Evolutionary conservation across 2,888 invertebrate genomes (phyloP), one percentile per base, ranked within the genome.

Genomic region (Scrobipalpa atriplicella): DNA sequence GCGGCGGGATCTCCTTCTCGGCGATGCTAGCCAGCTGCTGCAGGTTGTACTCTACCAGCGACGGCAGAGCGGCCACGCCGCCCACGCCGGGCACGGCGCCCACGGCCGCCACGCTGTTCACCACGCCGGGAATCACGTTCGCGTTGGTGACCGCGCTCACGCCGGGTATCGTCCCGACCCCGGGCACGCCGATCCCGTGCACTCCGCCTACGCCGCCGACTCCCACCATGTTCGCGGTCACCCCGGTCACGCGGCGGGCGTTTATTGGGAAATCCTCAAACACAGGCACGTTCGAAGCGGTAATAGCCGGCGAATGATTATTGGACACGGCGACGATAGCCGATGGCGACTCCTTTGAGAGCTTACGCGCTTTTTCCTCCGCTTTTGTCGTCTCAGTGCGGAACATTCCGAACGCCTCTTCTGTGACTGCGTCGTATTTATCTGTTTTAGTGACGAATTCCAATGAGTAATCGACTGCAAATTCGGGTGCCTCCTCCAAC

Each of bases 41-140:
- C 75, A 97, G 89, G 87, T 97, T 97, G 81, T 97, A 97, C 87
- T 97, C 97, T 69, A 96, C 96, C 90, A 97, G 96, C 75, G 96
- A 96, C 11, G 95, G 91, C 74, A 90, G 77, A 60, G 89, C 80
- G 29, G 86, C 81, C 51, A 90, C 88, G 13, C 89, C 86, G 54
- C 86, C 82, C 0, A 85, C 86, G 39, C 82, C 80, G 18, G 84
- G 68, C 21, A 56, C 54, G 21, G 21, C 72, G 39, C 85, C 80
- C 39, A 87, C 86, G 68, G 84, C 86, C 13, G 83, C 67, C 10
- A 88, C 87, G 69, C 71, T 87, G 68, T 84, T 89, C 2, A 86
- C 88, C 16, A 87, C 87, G 13, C 86, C 85, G 41, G 85, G 75
- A 47, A 90, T 81, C 11, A 86, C 87, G 77, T 81, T 73, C 66